Evolutionary conservation across 2,113 vertebrate genomes (phyloP).

Genomic region (Nycticebus coucang): DNA sequence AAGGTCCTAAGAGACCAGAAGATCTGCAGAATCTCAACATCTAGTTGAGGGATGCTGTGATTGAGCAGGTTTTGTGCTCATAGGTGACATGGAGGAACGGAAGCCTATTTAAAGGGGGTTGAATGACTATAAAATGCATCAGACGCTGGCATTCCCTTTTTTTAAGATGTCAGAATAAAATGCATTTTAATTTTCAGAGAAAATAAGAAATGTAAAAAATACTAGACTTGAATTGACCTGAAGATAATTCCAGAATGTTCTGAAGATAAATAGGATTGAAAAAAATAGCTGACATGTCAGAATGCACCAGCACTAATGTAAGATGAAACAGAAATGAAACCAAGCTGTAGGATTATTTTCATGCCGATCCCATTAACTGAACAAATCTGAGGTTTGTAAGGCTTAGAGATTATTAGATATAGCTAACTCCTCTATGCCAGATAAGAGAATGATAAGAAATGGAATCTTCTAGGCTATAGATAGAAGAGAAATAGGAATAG

Average conservation of each 20-base stretch:
- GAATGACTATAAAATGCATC: constrained; percentile 2
- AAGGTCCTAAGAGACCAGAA: neutral
- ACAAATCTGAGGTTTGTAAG: constrained; percentile 29
- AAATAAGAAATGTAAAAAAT: constrained; percentile 53
- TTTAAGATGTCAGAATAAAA: constrained; percentile 52
- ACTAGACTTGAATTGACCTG: constrained; percentile 30
- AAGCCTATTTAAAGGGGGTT: neutral
- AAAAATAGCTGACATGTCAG: constrained; percentile 7
- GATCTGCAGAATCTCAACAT: neutral
- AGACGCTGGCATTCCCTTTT: neutral
- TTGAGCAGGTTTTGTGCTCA: neutral
- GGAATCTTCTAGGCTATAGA: constrained; percentile 10
- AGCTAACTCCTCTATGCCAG: neutral
- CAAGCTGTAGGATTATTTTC: neutral
- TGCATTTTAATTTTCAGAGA: constrained; percentile 37
- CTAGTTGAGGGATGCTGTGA: neutral
- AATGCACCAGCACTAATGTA: neutral
- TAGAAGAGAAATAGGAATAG: constrained; percentile 26
- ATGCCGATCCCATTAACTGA: neutral
- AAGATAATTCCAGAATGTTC: constrained; percentile 51
- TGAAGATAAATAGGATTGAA: constrained; percentile 12
- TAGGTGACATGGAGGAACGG: neutral
- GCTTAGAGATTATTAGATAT: neutral
- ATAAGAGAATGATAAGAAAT: neutral
- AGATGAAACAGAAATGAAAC: constrained; percentile 36